phyloP scores from a whole-genome alignment of 2,113 vertebrate species.

The Varanus komodoensis region DNA sequence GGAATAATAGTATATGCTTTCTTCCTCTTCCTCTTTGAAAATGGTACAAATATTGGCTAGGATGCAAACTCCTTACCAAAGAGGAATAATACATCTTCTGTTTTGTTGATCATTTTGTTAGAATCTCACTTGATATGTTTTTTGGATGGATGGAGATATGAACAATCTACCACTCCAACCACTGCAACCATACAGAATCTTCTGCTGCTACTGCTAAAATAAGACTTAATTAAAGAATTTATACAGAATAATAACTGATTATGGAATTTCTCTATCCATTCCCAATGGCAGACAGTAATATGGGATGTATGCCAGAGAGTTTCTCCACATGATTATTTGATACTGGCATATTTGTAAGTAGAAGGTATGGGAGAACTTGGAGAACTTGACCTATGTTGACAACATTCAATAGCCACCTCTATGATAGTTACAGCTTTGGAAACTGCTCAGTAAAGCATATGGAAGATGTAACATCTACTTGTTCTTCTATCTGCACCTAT shows the following conservation, averaged over 20 bases:
- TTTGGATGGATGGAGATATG: no score
- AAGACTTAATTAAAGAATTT: background rate
- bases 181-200: background rate
- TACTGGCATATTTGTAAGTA: no score
- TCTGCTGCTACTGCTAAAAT: background rate
- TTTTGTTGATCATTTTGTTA: accelerated
- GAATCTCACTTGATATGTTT: background rate
- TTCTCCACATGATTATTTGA: background rate
- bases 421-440: background rate
- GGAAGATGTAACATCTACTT: background rate
- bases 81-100: background rate
- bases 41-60: background rate
- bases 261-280: background rate
- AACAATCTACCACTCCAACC: background rate
- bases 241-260: background rate
- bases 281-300: background rate
- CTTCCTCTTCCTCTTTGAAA: slow-evolving; percentile 1
- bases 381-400: no score
- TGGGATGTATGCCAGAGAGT: background rate
- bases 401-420: no score
- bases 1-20: slow-evolving; percentile 3
- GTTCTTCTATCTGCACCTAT: background rate
- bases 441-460: background rate
- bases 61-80: slow-evolving; percentile 13
- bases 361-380: no score